phyloP scores from a whole-genome alignment of 2,797 vertebrate genomes.

The Rhabdophis nuchalis region DNA sequence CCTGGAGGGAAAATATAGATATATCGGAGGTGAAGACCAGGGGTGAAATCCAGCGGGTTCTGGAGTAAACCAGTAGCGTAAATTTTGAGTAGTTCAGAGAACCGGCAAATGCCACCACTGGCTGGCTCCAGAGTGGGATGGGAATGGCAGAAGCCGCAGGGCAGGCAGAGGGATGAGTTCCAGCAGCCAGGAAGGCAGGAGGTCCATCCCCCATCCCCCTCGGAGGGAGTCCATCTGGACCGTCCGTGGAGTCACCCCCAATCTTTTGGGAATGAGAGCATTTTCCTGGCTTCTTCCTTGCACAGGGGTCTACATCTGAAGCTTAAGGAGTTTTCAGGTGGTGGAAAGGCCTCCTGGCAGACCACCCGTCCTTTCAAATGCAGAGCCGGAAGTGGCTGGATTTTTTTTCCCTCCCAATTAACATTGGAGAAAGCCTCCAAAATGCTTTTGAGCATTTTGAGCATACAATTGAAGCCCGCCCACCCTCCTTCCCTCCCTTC shows the following conservation, averaged over 20 bases:
- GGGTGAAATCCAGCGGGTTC: too few species aligned
- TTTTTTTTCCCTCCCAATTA: slow-evolving; percentile 38
- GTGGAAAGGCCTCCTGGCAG: background rate
- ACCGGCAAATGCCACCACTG: too few species aligned
- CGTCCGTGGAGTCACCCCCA: fast-evolving
- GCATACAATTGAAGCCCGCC: too few species aligned
- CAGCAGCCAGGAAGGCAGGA: background rate
- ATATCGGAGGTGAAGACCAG: too few species aligned
- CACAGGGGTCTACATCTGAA: background rate
- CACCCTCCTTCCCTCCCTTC: too few species aligned
- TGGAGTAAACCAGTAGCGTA: too few species aligned
- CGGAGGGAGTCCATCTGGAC: background rate
- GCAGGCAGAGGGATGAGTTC: background rate
- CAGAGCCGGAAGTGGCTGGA: background rate
- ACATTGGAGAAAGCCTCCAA: slow-evolving; percentile 33
- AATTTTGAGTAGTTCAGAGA: too few species aligned
- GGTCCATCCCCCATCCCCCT: background rate
- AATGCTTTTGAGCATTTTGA: too few species aligned
- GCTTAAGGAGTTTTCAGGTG: background rate
- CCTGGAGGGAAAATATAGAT: too few species aligned
- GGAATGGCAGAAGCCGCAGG: background rate
- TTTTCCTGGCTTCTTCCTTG: background rate
- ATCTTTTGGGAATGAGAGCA: background rate
- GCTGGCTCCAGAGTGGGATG: too few species aligned
- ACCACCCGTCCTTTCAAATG: too few species aligned